Evolutionary conservation across 37 sponge, comb jelly and placozoan species (phyloP).

Genomic region (Ianthella basta): DNA sequence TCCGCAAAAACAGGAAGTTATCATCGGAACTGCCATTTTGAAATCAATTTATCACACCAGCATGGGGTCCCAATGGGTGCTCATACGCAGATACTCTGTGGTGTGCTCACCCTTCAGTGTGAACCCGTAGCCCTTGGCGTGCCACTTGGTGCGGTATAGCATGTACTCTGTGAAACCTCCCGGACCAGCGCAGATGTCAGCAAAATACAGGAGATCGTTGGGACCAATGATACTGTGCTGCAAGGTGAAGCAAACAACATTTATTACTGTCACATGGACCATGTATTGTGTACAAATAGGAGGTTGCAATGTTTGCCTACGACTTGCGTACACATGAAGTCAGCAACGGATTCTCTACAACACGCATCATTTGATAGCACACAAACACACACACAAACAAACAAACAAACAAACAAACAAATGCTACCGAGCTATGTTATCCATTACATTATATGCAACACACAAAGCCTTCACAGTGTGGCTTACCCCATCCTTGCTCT

Average conservation of each 20-base stretch:
- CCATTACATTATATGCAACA: too few relatives aligned
- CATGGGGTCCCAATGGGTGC: not conserved
- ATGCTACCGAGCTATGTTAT: too few relatives aligned
- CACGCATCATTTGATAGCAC: too few relatives aligned
- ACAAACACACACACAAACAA: slow-evolving; percentile 54
- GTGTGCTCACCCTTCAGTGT: slow-evolving; percentile 79
- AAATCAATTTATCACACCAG: not conserved
- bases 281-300: too few relatives aligned
- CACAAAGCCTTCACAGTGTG: too few relatives aligned
- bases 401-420: slow-evolving; percentile 57
- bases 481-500: not conserved
- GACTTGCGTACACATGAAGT: too few relatives aligned
- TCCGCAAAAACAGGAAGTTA: too few relatives aligned
- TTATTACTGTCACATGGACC: not conserved
- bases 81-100: not conserved
- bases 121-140: slow-evolving; percentile 98
- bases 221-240: slow-evolving; percentile 37
- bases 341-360: too few relatives aligned
- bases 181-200: slow-evolving; percentile 99
- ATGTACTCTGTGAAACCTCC: slow-evolving; percentile 99
- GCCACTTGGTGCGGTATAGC: slow-evolving; percentile 85
- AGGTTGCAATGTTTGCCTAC: too few relatives aligned
- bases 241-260: not conserved
- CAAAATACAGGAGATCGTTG: slow-evolving; percentile 86
- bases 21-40: too few relatives aligned